A percentile compares a stretch with the other conserved stretches of the same genome.
phyloP scores from a whole-genome alignment of 2,113 vertebrate genomes.

The Sinocyclocheilus maitianheensis region DNA sequence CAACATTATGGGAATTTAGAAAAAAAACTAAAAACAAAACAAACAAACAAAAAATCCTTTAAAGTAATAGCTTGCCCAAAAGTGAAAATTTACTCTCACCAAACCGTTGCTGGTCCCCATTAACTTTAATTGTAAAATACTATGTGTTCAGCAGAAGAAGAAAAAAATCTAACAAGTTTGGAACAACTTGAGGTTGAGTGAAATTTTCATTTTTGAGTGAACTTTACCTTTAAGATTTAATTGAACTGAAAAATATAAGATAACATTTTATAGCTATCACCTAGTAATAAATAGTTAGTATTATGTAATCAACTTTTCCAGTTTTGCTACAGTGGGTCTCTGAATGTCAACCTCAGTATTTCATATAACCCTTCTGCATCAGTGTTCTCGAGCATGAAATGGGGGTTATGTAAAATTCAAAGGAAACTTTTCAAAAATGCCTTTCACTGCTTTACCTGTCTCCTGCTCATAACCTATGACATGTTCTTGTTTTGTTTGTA shows the following conservation, averaged over 20 bases:
- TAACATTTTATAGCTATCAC: neutral
- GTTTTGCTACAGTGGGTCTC: neutral
- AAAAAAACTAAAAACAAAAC: neutral
- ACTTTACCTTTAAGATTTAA: no score
- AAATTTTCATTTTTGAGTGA: no score
- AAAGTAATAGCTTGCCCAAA: neutral
- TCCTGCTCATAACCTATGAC: conserved; percentile 2
- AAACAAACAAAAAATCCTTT: neutral
- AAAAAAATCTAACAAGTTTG: no score
- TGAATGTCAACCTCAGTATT: neutral
- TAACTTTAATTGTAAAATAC: neutral
- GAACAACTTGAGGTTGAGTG: no score
- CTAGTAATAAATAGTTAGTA: neutral
- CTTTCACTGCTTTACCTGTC: neutral
- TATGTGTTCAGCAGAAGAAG: no score
- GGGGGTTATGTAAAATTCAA: neutral
- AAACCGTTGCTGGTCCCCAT: neutral
- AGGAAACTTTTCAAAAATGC: neutral
- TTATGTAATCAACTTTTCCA: neutral
- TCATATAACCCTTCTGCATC: neutral
- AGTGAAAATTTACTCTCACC: neutral
- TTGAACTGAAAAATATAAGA: no score
- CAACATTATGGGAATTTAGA: neutral
- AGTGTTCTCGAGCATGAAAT: neutral
- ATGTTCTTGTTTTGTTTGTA: neutral